phyloP scores from a whole-genome alignment of 2,797 vertebrate species.

The Sebastes elongatus region DNA sequence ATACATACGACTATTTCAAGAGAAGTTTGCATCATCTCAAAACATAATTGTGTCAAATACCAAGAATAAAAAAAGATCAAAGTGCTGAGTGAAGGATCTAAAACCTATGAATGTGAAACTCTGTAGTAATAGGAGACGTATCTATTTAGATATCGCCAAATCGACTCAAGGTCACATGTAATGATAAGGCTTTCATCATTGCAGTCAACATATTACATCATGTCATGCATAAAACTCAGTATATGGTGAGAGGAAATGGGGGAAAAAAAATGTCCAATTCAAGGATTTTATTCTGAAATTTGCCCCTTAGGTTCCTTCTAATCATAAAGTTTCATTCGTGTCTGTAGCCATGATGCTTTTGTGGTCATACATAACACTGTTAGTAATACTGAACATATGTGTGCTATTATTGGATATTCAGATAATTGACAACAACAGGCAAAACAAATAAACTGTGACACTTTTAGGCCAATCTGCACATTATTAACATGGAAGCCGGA shows the following conservation, averaged over 20 bases:
- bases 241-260: neutral
- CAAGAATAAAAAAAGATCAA: neutral
- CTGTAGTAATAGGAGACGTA: neutral
- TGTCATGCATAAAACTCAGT: neutral
- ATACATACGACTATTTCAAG: neutral
- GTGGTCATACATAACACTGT: neutral
- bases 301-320: neutral
- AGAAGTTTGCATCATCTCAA: neutral
- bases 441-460: constrained; percentile 11
- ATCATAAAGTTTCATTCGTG: neutral
- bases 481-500: constrained; percentile 2
- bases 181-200: neutral
- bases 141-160: neutral
- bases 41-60: neutral
- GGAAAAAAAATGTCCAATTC: neutral
- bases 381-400: neutral
- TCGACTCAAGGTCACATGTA: neutral
- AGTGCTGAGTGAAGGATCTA: neutral
- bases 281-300: neutral
- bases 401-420: neutral
- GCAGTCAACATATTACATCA: neutral
- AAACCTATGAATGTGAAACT: neutral
- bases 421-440: constrained; percentile 1
- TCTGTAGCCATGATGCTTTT: neutral
- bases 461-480: neutral